Evolutionary conservation across 2,113 vertebrate genomes (phyloP), one percentile per base, ranked within the genome.

Genomic region (Genyomyrus donnyi): DNA sequence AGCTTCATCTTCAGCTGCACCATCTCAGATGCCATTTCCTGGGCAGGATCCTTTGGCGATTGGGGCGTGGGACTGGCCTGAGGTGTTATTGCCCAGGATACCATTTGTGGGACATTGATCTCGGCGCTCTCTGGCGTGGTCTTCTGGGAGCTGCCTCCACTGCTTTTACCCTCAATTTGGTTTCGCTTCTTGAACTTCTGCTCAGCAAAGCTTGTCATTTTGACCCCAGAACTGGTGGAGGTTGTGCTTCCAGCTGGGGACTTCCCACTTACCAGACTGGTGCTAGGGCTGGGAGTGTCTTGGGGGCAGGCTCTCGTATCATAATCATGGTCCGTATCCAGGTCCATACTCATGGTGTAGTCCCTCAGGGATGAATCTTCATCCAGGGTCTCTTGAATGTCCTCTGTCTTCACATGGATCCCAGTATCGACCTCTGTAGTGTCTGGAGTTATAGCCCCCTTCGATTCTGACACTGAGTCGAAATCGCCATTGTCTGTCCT

Each of bases 141-240:
- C 93, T 98, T 98, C 50, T 98, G 96, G 89, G 98, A 99, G 94
- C 96, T 96, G 91, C 96, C 95, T 77, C 95, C 96, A 88, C 97
- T 99, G 91, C 97, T 97, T 53, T 96, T 96, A 0, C 96, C 96
- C 24, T 98, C 96, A 0, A 95, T 94, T 58, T 97, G 96, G 93
- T 96, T 97, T 50, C 97, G 52, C 90, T 99, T 99, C 91, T 91
- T 95, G 90, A 98, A 95, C 88, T 99, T 99, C 94, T 99, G 98
- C 88, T 99, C 98, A 0, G 98, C 98, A 95, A 99, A 99, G 93
- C 97, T 98, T 88, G 98, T 99, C 97, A 99, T 97, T 93, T 97
- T 98, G 58, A 97, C 92, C 0, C 96, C 97, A 0, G 96, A 96
- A 87, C 96, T 96, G 3, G 96, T 96, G 89, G 97, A 97, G 21